Evolutionary conservation across 2,888 invertebrate species (phyloP), one percentile per base, ranked within the genome.

Genomic region (Troglohyphantes excavatus): DNA sequence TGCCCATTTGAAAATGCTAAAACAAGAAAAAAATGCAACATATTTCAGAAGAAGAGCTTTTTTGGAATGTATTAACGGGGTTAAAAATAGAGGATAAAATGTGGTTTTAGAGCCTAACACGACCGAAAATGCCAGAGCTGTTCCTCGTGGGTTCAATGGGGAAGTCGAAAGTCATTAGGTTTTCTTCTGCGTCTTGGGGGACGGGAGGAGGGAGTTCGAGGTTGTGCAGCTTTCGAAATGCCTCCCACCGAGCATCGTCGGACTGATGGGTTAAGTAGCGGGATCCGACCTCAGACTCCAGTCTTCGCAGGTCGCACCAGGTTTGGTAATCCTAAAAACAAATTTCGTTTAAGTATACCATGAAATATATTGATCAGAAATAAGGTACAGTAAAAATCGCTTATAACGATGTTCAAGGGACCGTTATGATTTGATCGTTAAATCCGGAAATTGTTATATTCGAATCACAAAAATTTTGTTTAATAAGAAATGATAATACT

Each of bases 261-360:
- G 97, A 96, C 93, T 97, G 97, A 92, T 98, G 98, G 6, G 98
- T 98, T 91, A 98, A 94, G 94, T 97, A 98, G 19, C 98, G 95
- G 90, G 95, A 95, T 43, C 96, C 96, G 43, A 97, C 96, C 92
- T 95, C 95, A 63, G 95, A 95, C 94, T 99, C 99, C 83, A 99
- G 95, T 92, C 96, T 95, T 79, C 98, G 95, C 92, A 99, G 95
- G 94, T 99, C 99, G 92, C 95, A 96, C 98, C 99, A 99, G 5
- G 98, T 98, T 93, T 97, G 96, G 93, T 96, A 96, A 94, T 98
- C 96, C 96, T 96, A 93, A 27, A 92, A 29, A 13, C 1, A 39
- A 39, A 39, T 11, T 33, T 6, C 3, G 1, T 39, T 39, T 39
- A 39, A 39, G 13, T n/a, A n/a, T n/a, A n/a, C n/a, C n/a, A n/a